Evolutionary conservation across 2,888 invertebrate species (phyloP).

Genomic region (Drosophila cognata): DNA sequence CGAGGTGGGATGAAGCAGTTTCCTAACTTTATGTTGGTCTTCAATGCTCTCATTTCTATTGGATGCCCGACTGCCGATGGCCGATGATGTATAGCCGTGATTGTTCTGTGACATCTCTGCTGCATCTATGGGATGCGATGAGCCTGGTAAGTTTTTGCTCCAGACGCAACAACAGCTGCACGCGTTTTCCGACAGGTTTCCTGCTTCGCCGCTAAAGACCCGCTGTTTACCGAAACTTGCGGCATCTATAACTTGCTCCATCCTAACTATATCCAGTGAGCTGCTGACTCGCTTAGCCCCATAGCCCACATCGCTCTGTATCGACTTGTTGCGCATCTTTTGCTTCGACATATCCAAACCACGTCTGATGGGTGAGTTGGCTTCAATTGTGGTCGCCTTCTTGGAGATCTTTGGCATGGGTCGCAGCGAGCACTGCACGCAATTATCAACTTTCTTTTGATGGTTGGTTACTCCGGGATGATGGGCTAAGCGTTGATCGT

Average conservation of each 20-base stretch:
- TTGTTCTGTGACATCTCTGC: slow-evolving; percentile 5
- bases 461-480: background rate
- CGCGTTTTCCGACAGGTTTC: background rate
- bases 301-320: background rate
- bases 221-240: background rate
- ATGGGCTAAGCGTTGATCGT: slow-evolving; percentile 23
- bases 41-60: too few species aligned
- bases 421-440: slow-evolving; percentile 25
- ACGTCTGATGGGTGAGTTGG: slow-evolving; percentile 2
- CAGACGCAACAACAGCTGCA: background rate
- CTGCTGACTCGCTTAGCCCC: too few species aligned
- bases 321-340: background rate
- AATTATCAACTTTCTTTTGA: background rate
- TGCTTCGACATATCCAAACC: background rate
- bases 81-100: slow-evolving; percentile 47
- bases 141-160: background rate
- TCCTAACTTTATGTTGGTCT: background rate
- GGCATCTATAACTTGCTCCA: background rate
- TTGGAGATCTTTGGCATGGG: background rate
- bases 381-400: background rate
- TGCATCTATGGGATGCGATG: background rate
- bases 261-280: too few species aligned
- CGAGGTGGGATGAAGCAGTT: background rate
- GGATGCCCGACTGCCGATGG: slow-evolving; percentile 9
- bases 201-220: slow-evolving; percentile 7